Evolutionary conservation across 2,113 vertebrate species (phyloP).

Genomic region (Uropsilus gracilis): DNA sequence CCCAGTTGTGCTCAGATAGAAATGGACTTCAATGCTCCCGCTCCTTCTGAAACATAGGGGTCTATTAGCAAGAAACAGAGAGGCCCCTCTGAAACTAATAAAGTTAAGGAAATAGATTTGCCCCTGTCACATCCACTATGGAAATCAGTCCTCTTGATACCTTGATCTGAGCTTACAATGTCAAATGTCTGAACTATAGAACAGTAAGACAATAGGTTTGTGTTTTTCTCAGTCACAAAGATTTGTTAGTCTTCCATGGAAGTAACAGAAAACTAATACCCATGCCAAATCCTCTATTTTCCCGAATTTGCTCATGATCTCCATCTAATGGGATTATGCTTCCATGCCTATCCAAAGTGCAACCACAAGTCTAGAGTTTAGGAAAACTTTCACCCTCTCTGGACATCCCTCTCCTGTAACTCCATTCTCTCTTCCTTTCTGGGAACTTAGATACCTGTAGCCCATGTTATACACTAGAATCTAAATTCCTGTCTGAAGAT

Average conservation of each 20-base stretch:
- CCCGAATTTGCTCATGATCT: background rate
- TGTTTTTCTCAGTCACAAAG: background rate
- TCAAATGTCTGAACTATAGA: background rate
- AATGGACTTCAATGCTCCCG: background rate
- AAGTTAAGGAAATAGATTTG: background rate
- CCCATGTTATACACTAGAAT: background rate
- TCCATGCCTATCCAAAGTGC: background rate
- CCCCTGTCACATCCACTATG: background rate
- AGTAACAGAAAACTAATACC: background rate
- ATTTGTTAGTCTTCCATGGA: background rate
- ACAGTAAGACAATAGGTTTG: background rate
- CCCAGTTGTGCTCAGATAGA: background rate
- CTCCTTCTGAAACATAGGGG: background rate
- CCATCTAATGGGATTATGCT: background rate
- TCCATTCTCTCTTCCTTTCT: background rate
- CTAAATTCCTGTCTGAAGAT: background rate
- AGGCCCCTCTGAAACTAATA: background rate
- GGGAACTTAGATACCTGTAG: background rate
- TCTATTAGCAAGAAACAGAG: background rate
- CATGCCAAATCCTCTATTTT: background rate
- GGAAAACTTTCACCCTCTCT: background rate
- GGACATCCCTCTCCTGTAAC: background rate
- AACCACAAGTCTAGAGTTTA: background rate
- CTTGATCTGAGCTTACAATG: background rate
- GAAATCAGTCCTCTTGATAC: background rate